Conservation (phyloP, 2,797 vertebrate species). For the Otus scops region DNA sequence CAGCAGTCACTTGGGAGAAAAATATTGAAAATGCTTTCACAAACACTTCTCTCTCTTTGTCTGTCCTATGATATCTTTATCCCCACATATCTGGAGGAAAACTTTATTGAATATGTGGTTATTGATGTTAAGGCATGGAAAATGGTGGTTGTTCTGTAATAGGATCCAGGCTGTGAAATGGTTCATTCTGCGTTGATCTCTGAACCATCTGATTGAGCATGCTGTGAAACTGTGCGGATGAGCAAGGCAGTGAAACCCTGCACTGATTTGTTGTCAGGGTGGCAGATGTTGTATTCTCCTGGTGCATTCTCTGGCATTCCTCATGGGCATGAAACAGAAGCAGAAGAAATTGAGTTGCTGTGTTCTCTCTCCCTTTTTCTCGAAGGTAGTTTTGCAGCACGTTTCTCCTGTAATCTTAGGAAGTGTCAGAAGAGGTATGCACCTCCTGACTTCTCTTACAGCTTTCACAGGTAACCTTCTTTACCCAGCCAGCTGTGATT, state of each 20-base stretch:
- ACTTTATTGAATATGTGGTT: background rate
- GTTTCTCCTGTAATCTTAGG: background rate
- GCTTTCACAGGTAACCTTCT: background rate
- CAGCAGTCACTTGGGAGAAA: background rate
- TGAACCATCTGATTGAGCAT: background rate
- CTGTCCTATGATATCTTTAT: background rate
- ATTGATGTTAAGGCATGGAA: background rate
- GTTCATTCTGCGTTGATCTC: background rate
- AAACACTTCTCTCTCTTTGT: background rate
- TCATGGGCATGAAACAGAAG: background rate
- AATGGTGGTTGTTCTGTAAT: background rate
- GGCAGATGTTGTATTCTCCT: conserved; percentile 57
- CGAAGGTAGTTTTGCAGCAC: background rate
- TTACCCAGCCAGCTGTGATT: conserved; percentile 8
- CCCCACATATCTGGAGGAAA: background rate
- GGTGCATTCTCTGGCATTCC: background rate
- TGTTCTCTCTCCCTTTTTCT: background rate
- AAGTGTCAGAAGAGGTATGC: background rate
- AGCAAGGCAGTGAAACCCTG: background rate
- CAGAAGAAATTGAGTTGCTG: conserved; percentile 10
- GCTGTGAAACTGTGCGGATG: background rate
- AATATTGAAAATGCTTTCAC: background rate
- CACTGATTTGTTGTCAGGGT: conserved; percentile 2
- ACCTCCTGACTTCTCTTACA: background rate
- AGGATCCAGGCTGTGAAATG: background rate